These are phyloP conservation scores for Cherax destructor DNA, from an alignment of 1,140 invertebrate species.

Conservation along the genomic window DNA sequence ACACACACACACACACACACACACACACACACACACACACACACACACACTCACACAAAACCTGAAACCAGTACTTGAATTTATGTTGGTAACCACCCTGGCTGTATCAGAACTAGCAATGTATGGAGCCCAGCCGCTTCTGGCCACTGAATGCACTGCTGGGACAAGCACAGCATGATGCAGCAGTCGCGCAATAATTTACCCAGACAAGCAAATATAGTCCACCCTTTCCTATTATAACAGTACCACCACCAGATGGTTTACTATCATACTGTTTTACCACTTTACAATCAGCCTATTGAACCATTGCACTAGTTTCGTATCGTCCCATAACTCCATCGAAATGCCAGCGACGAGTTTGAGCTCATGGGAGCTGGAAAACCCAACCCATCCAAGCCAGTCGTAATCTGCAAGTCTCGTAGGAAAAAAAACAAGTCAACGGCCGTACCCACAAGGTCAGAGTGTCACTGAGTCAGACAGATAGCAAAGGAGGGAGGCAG, in stretches of 20 bases:
- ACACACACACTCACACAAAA: not conserved
- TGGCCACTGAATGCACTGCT: not conserved
- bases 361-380: too few species aligned
- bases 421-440: not conserved
- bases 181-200: not conserved
- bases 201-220: not conserved
- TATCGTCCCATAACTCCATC: not conserved
- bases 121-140: not conserved
- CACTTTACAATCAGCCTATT: too few species aligned
- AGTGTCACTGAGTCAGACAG: not conserved
- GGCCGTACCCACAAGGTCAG: slow-evolving; percentile 11
- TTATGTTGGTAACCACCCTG: too few species aligned
- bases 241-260: too few species aligned
- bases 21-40: not conserved
- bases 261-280: too few species aligned
- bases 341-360: not conserved
- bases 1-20: not conserved
- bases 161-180: not conserved
- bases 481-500: not conserved
- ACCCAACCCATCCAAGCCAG: not conserved
- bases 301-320: too few species aligned
- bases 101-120: too few species aligned
- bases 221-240: too few species aligned
- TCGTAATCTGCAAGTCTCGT: not conserved
- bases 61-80: not conserved